These are phyloP conservation scores for Sceliomorpha sp. DNA, from an alignment of 2,888 invertebrate species.

Conservation along the genomic window DNA sequence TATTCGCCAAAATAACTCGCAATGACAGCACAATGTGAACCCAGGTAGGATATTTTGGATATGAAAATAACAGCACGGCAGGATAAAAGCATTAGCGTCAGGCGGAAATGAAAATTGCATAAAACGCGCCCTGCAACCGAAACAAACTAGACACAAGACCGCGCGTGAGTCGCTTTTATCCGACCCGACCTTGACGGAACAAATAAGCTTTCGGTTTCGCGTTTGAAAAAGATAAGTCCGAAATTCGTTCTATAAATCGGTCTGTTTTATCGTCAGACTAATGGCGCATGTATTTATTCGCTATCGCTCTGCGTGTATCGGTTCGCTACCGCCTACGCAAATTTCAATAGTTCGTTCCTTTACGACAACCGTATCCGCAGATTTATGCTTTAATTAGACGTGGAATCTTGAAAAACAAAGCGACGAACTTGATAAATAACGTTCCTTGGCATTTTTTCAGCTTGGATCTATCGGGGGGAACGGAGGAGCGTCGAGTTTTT, in stretches of 20 bases:
- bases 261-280: conserved; percentile 52
- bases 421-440: too few relatives aligned
- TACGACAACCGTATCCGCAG: conserved; percentile 38
- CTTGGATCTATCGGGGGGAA: too few relatives aligned
- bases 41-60: too few relatives aligned
- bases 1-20: background rate
- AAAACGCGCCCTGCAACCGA: conserved; percentile 28
- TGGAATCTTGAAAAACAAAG: conserved; percentile 15
- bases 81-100: conserved; percentile 32
- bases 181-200: conserved; percentile 22
- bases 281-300: conserved; percentile 55
- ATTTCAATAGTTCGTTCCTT: conserved; percentile 45
- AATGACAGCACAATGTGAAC: too few relatives aligned
- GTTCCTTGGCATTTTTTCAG: too few relatives aligned
- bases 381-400: conserved; percentile 56
- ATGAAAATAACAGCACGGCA: conserved; percentile 7
- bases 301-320: conserved; percentile 52
- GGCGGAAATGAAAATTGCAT: conserved; percentile 41
- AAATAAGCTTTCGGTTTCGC: conserved; percentile 49
- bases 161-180: conserved; percentile 33
- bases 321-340: conserved; percentile 47
- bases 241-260: conserved; percentile 51
- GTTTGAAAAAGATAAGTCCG: conserved; percentile 46
- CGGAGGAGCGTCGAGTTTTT: too few relatives aligned
- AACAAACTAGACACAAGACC: background rate